A percentile compares a stretch with the other conserved stretches of the same genome.
phyloP scores from a whole-genome alignment of 2,888 invertebrate species.

The Leptopilina syphax region DNA sequence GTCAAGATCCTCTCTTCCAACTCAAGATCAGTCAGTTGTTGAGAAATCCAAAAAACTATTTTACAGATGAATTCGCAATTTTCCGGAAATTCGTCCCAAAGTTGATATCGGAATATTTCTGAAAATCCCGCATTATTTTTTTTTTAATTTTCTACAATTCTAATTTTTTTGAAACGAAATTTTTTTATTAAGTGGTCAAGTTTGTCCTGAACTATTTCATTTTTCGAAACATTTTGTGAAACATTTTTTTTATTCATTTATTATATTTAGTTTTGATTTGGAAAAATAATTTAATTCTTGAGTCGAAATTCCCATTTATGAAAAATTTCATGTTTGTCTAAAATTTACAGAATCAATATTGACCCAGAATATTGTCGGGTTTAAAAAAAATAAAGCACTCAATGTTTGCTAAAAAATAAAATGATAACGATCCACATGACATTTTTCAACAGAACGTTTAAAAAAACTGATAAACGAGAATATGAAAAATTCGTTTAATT shows the following conservation, averaged over 20 bases:
- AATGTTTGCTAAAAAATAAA: conserved; percentile 21
- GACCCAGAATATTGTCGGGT: background rate
- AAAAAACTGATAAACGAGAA: background rate
- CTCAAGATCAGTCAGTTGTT: conserved; percentile 75
- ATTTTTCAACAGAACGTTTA: conserved; percentile 13
- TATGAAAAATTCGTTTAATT: background rate
- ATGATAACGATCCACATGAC: conserved; percentile 29
- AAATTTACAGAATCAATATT: conserved; percentile 2
- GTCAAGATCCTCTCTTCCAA: conserved; percentile 85
- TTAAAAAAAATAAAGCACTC: background rate
- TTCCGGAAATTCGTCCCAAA: too few species aligned
- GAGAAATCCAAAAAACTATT: conserved; percentile 9
- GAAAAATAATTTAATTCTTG: background rate
- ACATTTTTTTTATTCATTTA: too few species aligned
- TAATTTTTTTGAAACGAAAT: too few species aligned
- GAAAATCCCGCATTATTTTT: background rate
- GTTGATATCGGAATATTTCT: background rate
- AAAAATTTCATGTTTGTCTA: background rate
- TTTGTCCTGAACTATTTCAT: too few species aligned
- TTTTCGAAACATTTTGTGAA: too few species aligned
- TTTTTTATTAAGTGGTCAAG: background rate
- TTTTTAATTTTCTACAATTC: too few species aligned
- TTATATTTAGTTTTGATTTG: background rate
- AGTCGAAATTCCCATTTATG: too few species aligned
- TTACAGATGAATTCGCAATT: background rate